Base-by-base conservation (phyloP, 2,888 invertebrate genomes). In the Penaeus monodon region DNA sequence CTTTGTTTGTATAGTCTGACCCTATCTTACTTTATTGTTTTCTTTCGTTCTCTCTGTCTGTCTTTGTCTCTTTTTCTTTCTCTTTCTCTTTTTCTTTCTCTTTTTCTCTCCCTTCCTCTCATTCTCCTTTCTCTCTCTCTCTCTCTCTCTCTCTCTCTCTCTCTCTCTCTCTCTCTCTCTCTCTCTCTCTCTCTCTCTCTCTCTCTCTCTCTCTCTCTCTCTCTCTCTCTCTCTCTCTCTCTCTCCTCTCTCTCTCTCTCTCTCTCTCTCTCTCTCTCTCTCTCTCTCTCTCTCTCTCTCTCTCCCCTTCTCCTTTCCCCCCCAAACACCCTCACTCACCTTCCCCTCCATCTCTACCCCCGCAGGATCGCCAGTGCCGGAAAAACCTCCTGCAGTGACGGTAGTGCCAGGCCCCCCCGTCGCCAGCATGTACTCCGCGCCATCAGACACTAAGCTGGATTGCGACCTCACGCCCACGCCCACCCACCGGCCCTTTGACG, bases 361-460 rank as follows among this genome's bases (percentile, higher is more conserved):
- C n/a, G 10, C 79, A 85, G 85, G 85, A 2, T 85, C 85, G 7
- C 80, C 85, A 27, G 85, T 85, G 27, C 81, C 85, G 1, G 85
- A 85, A 80, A 85, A 85, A 77, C 64, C 73, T n/a, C 80, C 81
- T 4, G 38, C 80, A 4, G 65, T 85, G 80, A 85, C 80, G 3
- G 80, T 81, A 57, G 85, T 73, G 4, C 85, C 80, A 12, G 85
- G 81, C 20, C 27, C 57, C 49, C 27, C 85, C 74, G 65, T 73
- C 4, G 78, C 73, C n/a, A 81, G 81, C 74, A 80, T 85, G 85
- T 85, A 85, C 80, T 85, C 85, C 8, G 80, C 85, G 2, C 65
- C 85, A 0, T 81, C 85, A 2, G 85, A 70, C 73, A 85, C 85
- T 49, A 49, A 49, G 14, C 49, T 49, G 14, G 49, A 49, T 49